phyloP scores from a whole-genome alignment of 2,113 vertebrate species.

The Arvicanthis niloticus region DNA sequence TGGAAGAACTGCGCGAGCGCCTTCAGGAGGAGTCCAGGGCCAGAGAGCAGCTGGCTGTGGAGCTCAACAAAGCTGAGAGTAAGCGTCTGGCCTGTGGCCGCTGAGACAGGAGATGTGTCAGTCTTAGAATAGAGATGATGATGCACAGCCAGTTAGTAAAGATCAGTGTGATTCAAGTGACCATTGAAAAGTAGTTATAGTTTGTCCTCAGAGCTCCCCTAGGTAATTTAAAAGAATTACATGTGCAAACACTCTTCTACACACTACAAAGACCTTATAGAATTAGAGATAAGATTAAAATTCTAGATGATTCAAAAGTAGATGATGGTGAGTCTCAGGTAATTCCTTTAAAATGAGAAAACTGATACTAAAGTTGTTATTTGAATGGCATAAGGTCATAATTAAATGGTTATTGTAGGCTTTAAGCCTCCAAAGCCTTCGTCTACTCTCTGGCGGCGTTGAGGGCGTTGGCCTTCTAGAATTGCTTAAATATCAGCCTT shows the following conservation, averaged over 20 bases:
- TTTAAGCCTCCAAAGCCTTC: neutral
- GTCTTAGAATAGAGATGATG: slow-evolving; percentile 14
- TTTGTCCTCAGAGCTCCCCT: slow-evolving; percentile 48
- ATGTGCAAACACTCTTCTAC: neutral
- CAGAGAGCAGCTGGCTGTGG: slow-evolving; percentile 94
- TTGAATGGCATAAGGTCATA: neutral
- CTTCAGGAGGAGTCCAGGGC: slow-evolving; percentile 91
- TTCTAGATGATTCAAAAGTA: neutral
- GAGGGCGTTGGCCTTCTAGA: neutral
- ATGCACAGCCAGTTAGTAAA: slow-evolving; percentile 1
- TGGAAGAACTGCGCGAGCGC: slow-evolving; percentile 95
- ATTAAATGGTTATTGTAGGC: neutral
- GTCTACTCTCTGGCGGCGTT: neutral
- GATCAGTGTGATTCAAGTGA: neutral
- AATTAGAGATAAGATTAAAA: neutral
- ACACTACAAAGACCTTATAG: neutral
- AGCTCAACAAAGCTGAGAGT: slow-evolving; percentile 96
- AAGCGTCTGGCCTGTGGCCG: slow-evolving; percentile 50
- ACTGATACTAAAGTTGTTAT: neutral
- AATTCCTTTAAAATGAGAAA: slow-evolving; percentile 13
- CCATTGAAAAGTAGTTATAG: neutral
- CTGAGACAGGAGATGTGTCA: neutral
- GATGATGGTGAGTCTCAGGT: neutral
- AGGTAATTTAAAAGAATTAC: neutral
- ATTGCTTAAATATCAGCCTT: slow-evolving; percentile 41